phyloP scores from a whole-genome alignment of 2,113 vertebrate species.

The Proterorhinus semilunaris region DNA sequence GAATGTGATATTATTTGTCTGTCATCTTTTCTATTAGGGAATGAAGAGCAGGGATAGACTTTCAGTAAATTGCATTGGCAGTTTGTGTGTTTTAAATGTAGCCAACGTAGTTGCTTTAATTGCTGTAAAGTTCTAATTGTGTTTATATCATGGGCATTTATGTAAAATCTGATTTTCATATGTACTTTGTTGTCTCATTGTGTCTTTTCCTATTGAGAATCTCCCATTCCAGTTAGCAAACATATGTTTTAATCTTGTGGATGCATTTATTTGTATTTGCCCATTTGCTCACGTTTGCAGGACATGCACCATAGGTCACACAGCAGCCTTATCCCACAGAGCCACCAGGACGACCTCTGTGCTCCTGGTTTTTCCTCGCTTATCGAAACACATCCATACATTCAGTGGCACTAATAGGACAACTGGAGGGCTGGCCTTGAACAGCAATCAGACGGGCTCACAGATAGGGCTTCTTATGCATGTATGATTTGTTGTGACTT shows the following conservation, averaged over 20 bases:
- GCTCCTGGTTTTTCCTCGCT: slow-evolving; percentile 27
- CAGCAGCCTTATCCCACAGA: slow-evolving; percentile 43
- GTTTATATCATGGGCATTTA: not conserved
- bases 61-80: too few relatives aligned
- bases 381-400: slow-evolving; percentile 59
- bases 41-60: too few relatives aligned
- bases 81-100: too few relatives aligned
- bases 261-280: slow-evolving; percentile 25
- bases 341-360: slow-evolving; percentile 47
- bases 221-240: slow-evolving; percentile 21
- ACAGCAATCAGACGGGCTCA: slow-evolving; percentile 44
- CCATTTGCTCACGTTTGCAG: not conserved
- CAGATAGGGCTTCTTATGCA: slow-evolving; percentile 53
- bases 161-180: not conserved
- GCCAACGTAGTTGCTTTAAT: too few relatives aligned
- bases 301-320: slow-evolving; percentile 41
- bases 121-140: too few relatives aligned
- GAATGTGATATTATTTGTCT: too few relatives aligned
- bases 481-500: slow-evolving; percentile 64
- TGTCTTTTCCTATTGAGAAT: not conserved
- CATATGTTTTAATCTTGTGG: slow-evolving; percentile 1
- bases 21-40: too few relatives aligned
- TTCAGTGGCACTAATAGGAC: slow-evolving; percentile 47
- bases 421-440: slow-evolving; percentile 59
- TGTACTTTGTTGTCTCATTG: not conserved